A percentile compares a stretch with the other conserved stretches of the same genome.
phyloP scores from a whole-genome alignment of 2,113 vertebrate species.

The Mesocricetus auratus region DNA sequence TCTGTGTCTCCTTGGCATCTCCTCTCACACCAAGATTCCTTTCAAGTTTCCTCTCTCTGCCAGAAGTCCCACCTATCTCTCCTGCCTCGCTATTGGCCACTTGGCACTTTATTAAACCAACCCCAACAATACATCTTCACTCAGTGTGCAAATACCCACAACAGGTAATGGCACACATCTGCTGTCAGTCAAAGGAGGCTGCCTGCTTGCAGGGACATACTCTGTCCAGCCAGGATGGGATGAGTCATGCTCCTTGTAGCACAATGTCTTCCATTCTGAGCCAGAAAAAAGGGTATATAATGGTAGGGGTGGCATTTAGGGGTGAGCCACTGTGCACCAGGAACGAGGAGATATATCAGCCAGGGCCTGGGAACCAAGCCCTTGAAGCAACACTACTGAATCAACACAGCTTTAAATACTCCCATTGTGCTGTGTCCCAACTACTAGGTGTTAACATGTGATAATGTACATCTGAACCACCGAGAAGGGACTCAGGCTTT shows the following conservation, averaged over 20 bases:
- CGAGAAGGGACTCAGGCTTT: too few relatives aligned
- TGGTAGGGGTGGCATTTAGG: too few relatives aligned
- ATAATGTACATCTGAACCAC: fast-evolving
- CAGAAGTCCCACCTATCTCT: background rate
- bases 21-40: background rate
- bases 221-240: too few relatives aligned
- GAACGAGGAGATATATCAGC: background rate
- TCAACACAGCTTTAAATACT: background rate
- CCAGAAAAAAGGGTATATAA: too few relatives aligned
- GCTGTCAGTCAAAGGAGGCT: fast-evolving
- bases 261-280: background rate
- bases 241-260: fast-evolving
- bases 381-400: background rate
- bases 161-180: background rate
- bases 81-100: background rate
- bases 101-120: background rate
- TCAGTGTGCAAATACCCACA: background rate
- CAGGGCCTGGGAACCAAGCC: background rate
- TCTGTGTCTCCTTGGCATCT: background rate
- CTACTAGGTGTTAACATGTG: background rate
- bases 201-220: background rate
- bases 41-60: background rate
- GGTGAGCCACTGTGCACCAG: background rate
- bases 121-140: background rate
- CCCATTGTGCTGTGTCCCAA: background rate